phyloP scores from a whole-genome alignment of 2,797 vertebrate genomes.

The Falco concolor region DNA sequence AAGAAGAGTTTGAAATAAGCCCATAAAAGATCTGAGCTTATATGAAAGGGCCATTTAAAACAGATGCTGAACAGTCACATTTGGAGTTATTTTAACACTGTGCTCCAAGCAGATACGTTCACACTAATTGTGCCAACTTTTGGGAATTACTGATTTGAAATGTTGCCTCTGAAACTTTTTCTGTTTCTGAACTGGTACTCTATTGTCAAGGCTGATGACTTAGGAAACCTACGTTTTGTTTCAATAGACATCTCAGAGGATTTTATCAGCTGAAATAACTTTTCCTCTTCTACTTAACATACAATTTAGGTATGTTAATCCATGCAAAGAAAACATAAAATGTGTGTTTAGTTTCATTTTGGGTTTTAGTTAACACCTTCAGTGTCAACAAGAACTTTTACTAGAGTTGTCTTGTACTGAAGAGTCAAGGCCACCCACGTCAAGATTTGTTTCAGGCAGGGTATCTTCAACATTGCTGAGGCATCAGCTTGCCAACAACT shows the following conservation, averaged over 20 bases:
- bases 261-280: not conserved
- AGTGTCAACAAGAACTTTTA: not conserved
- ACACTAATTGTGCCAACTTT: not conserved
- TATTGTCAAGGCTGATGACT: not conserved
- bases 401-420: not conserved
- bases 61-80: not conserved
- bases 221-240: not conserved
- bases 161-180: not conserved
- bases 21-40: not conserved
- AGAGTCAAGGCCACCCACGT: not conserved
- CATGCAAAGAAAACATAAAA: not conserved
- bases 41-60: not conserved
- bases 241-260: not conserved
- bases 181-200: not conserved
- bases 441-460: not conserved
- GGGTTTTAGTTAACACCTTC: not conserved
- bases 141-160: not conserved
- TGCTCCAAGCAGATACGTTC: not conserved
- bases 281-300: not conserved
- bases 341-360: not conserved
- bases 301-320: not conserved
- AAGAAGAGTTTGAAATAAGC: not conserved
- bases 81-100: not conserved
- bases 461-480: not conserved
- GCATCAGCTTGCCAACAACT: not conserved